These are phyloP conservation scores for Petrolisthes cinctipes DNA, from an alignment of 2,888 invertebrate species.

Conservation along the genomic window DNA sequence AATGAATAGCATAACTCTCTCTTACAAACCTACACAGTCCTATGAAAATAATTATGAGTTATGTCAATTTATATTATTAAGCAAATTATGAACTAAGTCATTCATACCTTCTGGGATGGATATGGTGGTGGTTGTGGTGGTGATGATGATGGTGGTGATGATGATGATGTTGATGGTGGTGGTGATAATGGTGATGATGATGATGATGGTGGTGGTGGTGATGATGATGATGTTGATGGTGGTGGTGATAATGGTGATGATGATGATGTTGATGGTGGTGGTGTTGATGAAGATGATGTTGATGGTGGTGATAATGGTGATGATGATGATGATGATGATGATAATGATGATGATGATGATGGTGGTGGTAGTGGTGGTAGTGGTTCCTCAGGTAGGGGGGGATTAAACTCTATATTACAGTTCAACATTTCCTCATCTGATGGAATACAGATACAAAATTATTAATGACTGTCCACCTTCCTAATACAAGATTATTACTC, in stretches of 20 bases:
- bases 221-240: slow-evolving; percentile 1
- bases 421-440: too few species aligned
- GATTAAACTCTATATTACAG: too few species aligned
- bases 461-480: too few species aligned
- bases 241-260: background rate
- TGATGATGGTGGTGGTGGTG: slow-evolving; percentile 1
- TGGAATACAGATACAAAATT: too few species aligned
- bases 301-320: background rate
- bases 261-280: background rate
- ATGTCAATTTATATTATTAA: too few species aligned
- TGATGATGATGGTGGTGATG: background rate
- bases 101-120: background rate
- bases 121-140: background rate
- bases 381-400: too few species aligned
- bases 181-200: background rate
- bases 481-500: too few species aligned
- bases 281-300: background rate
- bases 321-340: background rate
- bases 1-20: background rate
- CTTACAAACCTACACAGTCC: background rate
- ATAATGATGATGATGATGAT: background rate
- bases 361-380: too few species aligned
- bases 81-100: too few species aligned
- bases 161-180: background rate
- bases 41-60: too few species aligned